These are phyloP conservation scores for Dendrolimus kikuchii DNA, from an alignment of 1,140 invertebrate species.

Conservation along the genomic window DNA sequence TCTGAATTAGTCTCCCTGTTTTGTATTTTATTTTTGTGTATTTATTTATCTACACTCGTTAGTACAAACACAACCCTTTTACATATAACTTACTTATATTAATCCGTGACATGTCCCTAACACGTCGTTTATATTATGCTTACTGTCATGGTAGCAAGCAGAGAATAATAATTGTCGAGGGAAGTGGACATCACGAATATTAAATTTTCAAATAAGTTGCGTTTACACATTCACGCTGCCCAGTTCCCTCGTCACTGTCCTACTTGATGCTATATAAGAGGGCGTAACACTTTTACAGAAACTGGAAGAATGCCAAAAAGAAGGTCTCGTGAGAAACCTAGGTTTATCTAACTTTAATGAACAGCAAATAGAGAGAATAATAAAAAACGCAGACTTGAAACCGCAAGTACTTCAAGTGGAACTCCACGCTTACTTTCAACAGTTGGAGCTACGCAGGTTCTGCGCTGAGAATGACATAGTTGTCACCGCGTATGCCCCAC, in stretches of 20 bases:
- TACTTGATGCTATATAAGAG: no score
- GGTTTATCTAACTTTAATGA: slow-evolving; percentile 89
- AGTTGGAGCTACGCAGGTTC: slow-evolving; percentile 77
- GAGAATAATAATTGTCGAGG: background rate
- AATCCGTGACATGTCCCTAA: no score
- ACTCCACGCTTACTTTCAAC: slow-evolving; percentile 14
- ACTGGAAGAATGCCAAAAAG: slow-evolving; percentile 82
- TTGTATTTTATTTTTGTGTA: no score
- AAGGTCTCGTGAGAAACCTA: slow-evolving; percentile 78
- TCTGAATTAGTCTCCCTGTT: no score
- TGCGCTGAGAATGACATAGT: slow-evolving; percentile 81
- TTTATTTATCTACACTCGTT: no score
- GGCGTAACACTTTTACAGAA: slow-evolving; percentile 59
- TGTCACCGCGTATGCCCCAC: slow-evolving; percentile 87
- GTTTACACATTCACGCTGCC: no score
- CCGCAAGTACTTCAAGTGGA: slow-evolving; percentile 77
- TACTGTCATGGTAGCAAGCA: no score
- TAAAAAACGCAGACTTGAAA: slow-evolving; percentile 76
- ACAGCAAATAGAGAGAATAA: slow-evolving; percentile 77
- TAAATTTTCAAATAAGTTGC: no score
- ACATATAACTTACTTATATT: no score
- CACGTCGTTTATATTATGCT: no score
- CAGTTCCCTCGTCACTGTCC: no score
- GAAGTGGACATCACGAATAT: background rate
- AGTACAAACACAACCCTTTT: no score